phyloP scores from a whole-genome alignment of 1,140 invertebrate species.

The Chionoecetes opilio region DNA sequence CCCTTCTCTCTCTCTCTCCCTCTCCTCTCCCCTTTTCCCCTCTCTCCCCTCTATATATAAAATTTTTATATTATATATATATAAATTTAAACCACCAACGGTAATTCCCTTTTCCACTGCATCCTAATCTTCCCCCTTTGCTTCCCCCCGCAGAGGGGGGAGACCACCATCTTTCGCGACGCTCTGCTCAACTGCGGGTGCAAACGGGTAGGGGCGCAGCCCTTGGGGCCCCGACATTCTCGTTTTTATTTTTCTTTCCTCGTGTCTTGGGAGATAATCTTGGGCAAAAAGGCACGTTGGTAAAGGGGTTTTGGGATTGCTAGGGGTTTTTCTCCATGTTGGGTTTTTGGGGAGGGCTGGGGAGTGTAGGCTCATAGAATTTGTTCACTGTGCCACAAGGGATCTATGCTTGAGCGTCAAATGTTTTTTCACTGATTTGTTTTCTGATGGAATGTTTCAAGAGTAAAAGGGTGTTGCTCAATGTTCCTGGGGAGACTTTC shows the following conservation, averaged over 20 bases:
- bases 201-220: constrained; percentile 82
- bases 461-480: constrained; percentile 6
- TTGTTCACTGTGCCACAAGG: not conserved
- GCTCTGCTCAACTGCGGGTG: constrained; percentile 92
- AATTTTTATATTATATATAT: not conserved
- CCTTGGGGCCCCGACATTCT: constrained; percentile 29
- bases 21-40: no score
- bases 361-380: no score
- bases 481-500: not conserved
- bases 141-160: constrained; percentile 86
- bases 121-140: constrained; percentile 63
- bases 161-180: constrained; percentile 88
- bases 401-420: not conserved
- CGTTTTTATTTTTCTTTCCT: constrained; percentile 33
- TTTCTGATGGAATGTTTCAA: not conserved
- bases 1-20: no score
- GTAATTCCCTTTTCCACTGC: not conserved
- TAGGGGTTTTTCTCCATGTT: no score
- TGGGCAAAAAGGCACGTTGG: not conserved
- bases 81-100: no score
- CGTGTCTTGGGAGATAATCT: not conserved
- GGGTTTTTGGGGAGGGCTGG: no score
- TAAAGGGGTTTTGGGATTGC: not conserved
- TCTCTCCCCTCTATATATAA: no score
- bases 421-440: not conserved